phyloP scores from a whole-genome alignment of 2,888 invertebrate species.

The Synanthedon vespiformis region DNA sequence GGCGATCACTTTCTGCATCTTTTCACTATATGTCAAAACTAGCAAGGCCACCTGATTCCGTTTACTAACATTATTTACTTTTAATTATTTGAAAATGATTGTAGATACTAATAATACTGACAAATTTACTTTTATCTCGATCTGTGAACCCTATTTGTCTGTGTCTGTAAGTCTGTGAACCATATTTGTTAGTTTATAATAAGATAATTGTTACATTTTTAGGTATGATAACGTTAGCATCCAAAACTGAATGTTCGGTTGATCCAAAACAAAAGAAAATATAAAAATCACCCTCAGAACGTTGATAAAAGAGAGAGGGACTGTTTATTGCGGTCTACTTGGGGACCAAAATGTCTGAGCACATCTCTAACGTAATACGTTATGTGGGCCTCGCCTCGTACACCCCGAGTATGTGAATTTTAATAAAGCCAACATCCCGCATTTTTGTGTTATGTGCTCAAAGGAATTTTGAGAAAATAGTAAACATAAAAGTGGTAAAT shows the following conservation, averaged over 20 bases:
- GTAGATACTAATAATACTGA: neutral
- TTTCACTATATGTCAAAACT: too few relatives aligned
- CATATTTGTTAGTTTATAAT: too few relatives aligned
- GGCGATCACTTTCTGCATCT: too few relatives aligned
- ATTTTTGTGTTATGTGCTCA: conserved; percentile 13
- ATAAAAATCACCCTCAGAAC: conserved; percentile 15
- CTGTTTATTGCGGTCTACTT: conserved; percentile 32
- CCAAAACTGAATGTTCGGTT: neutral
- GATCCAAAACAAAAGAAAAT: neutral
- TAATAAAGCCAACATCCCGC: conserved; percentile 18
- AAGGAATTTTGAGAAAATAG: conserved; percentile 4
- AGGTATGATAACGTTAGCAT: neutral
- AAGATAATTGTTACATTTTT: too few relatives aligned
- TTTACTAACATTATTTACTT: neutral
- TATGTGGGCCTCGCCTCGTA: conserved; percentile 22
- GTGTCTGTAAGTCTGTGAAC: too few relatives aligned
- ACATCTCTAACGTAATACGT: conserved; percentile 31
- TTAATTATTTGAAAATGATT: neutral
- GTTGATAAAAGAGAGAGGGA: conserved; percentile 32
- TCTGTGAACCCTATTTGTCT: too few relatives aligned
- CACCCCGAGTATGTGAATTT: conserved; percentile 23
- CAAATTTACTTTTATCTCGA: too few relatives aligned
- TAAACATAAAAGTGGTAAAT: conserved; percentile 1
- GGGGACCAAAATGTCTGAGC: conserved; percentile 17
- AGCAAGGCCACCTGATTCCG: too few relatives aligned